Conservation (phyloP, 2,888 invertebrate genomes). For the Norana najaformis region DNA sequence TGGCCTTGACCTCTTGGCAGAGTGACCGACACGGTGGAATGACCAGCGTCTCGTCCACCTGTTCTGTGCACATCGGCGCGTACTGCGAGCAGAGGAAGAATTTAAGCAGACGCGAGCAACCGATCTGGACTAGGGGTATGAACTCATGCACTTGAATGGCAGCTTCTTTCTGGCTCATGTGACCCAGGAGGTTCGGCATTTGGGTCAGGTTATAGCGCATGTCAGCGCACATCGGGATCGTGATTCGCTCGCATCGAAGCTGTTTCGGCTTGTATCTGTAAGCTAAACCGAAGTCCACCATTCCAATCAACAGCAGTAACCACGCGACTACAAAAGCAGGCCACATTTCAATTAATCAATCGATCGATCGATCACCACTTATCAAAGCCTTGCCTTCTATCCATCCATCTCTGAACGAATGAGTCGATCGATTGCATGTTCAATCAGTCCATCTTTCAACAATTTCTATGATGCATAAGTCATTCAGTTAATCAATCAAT, state of each 20-base stretch:
- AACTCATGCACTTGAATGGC: conserved; percentile 76
- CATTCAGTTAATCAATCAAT: neutral
- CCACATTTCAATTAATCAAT: neutral
- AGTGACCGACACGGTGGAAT: conserved; percentile 84
- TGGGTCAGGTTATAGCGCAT: conserved; percentile 83
- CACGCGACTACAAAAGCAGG: neutral
- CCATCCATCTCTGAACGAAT: neutral
- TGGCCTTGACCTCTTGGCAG: conserved; percentile 70
- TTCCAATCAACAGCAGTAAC: neutral
- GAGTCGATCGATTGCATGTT: neutral
- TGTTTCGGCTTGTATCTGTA: conserved; percentile 19
- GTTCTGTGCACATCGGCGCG: conserved; percentile 86
- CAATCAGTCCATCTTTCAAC: neutral
- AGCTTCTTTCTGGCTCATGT: conserved; percentile 79
- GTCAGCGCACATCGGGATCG: conserved; percentile 78
- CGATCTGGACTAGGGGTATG: conserved; percentile 75
- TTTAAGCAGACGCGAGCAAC: conserved; percentile 79
- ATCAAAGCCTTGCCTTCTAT: no score
- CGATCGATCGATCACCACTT: neutral
- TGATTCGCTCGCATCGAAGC: conserved; percentile 74
- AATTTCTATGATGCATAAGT: neutral
- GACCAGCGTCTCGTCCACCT: conserved; percentile 73
- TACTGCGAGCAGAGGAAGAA: conserved; percentile 88
- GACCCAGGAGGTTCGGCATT: conserved; percentile 84
- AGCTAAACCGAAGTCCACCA: neutral